Evolutionary conservation across 1,140 invertebrate species (phyloP).

Genomic region (Himalopsyche phryganea): DNA sequence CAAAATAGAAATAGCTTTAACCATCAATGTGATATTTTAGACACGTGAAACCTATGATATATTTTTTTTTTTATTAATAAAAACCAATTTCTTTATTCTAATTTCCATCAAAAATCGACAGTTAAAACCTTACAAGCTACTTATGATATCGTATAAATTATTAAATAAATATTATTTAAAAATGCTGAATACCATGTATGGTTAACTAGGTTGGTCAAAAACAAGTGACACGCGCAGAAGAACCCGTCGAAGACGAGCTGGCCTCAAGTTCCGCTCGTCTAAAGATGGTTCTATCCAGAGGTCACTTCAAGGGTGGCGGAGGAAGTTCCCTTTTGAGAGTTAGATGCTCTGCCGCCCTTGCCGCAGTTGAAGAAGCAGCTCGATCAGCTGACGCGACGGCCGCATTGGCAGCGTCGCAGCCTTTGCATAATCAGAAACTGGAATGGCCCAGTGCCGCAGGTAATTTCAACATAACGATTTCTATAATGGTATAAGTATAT

Average conservation of each 20-base stretch:
- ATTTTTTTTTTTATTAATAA: too few species aligned
- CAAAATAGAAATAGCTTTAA: too few species aligned
- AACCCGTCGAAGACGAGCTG: slow-evolving; percentile 18
- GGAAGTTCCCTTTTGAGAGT: slow-evolving; percentile 16
- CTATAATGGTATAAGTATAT: too few species aligned
- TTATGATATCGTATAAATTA: too few species aligned
- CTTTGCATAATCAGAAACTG: slow-evolving; percentile 27
- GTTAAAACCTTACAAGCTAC: too few species aligned
- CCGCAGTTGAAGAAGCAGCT: slow-evolving; percentile 10
- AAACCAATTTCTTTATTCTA: too few species aligned
- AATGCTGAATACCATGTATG: too few species aligned
- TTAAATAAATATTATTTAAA: too few species aligned
- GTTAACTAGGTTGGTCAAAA: slow-evolving; percentile 13
- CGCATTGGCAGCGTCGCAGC: slow-evolving; percentile 18
- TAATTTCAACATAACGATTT: too few species aligned
- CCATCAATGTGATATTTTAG: too few species aligned
- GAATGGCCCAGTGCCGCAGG: slow-evolving; percentile 29
- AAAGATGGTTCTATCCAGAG: slow-evolving; percentile 16
- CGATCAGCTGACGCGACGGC: slow-evolving; percentile 22
- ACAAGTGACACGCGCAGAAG: slow-evolving; percentile 12
- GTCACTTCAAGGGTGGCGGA: slow-evolving; percentile 24
- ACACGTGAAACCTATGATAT: too few species aligned
- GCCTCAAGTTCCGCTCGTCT: slow-evolving; percentile 14
- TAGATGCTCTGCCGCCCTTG: slow-evolving; percentile 18
- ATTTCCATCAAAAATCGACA: too few species aligned